These are phyloP conservation scores for Hydrozoanthus tunicans DNA, from an alignment of 64 coral and sea anemone species.

Conservation along the genomic window DNA sequence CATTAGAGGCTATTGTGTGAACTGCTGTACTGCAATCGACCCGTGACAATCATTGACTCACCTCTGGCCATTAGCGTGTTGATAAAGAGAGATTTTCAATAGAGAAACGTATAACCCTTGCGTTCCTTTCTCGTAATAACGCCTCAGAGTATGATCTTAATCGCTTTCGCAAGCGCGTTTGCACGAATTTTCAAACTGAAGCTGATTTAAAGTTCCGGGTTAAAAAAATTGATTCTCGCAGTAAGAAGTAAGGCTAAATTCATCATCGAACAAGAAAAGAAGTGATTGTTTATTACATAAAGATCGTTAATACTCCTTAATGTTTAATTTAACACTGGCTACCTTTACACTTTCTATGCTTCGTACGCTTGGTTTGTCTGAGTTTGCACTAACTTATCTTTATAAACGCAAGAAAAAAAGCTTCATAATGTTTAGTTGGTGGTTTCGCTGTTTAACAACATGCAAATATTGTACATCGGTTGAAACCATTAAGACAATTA, in stretches of 20 bases:
- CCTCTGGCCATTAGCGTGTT: constrained; percentile 57
- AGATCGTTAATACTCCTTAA: background rate
- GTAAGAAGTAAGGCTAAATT: background rate
- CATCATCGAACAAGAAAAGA: constrained; percentile 8
- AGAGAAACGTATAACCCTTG: constrained; percentile 5
- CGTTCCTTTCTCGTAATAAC: constrained; percentile 26
- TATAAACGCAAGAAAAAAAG: background rate
- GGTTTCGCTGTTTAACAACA: constrained; percentile 23
- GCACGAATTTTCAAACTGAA: constrained; percentile 15
- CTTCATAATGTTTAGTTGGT: background rate
- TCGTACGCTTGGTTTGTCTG: background rate
- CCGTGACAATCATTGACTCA: constrained; percentile 59
- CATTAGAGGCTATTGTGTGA: constrained; percentile 50
- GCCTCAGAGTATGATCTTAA: background rate
- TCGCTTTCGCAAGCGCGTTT: constrained; percentile 15
- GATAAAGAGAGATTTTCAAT: constrained; percentile 62
- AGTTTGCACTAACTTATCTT: background rate
- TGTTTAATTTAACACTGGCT: background rate
- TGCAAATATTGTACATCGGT: constrained; percentile 46
- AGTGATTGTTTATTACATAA: constrained; percentile 14
- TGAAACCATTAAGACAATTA: constrained; percentile 53
- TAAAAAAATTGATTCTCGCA: background rate
- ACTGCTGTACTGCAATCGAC: constrained; percentile 38
- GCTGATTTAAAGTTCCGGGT: background rate
- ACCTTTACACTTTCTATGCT: background rate